These are phyloP conservation scores for Caenorhabditis virilis DNA, from an alignment of 2,888 invertebrate species.

Conservation along the genomic window DNA sequence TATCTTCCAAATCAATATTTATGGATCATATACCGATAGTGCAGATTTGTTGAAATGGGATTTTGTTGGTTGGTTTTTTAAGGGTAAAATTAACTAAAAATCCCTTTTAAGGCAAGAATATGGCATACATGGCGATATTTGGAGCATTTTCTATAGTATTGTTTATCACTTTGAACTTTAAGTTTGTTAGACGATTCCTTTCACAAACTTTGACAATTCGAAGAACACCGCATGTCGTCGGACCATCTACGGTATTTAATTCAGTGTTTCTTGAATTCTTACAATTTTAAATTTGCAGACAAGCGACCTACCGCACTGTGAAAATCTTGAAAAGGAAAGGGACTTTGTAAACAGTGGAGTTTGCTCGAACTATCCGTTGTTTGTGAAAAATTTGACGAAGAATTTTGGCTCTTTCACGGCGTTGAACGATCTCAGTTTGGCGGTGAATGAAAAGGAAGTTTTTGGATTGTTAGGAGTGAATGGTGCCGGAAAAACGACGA, in stretches of 20 bases:
- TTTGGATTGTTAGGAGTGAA: slow-evolving; percentile 65
- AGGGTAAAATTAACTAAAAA: not conserved
- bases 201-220: slow-evolving; percentile 28
- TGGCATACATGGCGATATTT: slow-evolving; percentile 48
- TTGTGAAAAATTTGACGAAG: slow-evolving; percentile 33
- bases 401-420: slow-evolving; percentile 34
- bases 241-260: too few species aligned
- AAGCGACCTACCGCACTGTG: slow-evolving; percentile 17
- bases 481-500: slow-evolving; percentile 67
- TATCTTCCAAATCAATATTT: slow-evolving; percentile 28
- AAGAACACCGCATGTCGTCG: too few species aligned
- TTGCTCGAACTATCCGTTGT: slow-evolving; percentile 8
- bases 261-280: too few species aligned
- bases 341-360: slow-evolving; percentile 7
- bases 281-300: too few species aligned
- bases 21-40: slow-evolving; percentile 3
- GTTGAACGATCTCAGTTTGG: slow-evolving; percentile 53
- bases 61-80: slow-evolving; percentile 8
- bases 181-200: slow-evolving; percentile 20
- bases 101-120: slow-evolving; percentile 33
- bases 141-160: slow-evolving; percentile 46
- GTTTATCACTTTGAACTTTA: slow-evolving; percentile 51
- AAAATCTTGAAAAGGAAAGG: slow-evolving; percentile 18
- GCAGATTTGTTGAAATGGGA: slow-evolving; percentile 34
- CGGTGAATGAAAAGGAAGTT: slow-evolving; percentile 59